Evolutionary conservation across 2,113 vertebrate species (phyloP), one percentile per base, ranked within the genome.

Genomic region (Callaeas wilsoni): DNA sequence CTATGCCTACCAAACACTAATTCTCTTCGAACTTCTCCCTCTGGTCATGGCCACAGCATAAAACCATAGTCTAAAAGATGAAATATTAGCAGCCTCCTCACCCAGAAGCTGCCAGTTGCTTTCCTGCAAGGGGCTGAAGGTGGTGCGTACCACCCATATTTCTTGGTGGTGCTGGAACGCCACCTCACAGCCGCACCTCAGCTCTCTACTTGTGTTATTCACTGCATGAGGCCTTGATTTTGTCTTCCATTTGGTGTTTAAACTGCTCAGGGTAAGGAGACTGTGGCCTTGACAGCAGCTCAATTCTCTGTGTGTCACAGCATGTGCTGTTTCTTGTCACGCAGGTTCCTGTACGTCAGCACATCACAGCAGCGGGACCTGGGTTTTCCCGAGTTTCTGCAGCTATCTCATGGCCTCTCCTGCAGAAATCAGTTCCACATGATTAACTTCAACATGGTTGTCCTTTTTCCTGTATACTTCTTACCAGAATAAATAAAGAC

Each of bases 261-360:
- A 37, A 25, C 26, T 65, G 57, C 8, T 57, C n/a, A 12, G 1
- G 8, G 6, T 13, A 53, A 79, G 27, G 13, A 69, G 42, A 16
- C 35, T 10, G 15, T n/a, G 49, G 50, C 13, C 35, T 50, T 29
- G 23, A n/a, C 15, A 65, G 37, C 33, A 76, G 4, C 12, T 42
- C 37, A 7, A 0, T 50, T 41, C 22, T 49, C 4, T 23, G 2
- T 12, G 22, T 52, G 20, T 65, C 63, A 52, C 41, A 69, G 37
- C 1, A 1, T 1, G 0, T 23, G 30, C 56, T 22, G 7, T 33
- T 16, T 4, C 41, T 69, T 62, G 46, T 41, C 37, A 30, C 0
- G 4, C 23, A 33, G 25, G 30, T 37, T 86, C 35, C 64, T 3
- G 1, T 74, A 12, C 3, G 1, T 41, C 29, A 75, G n/a, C 62